Percentiles rank a stretch among this genome's conserved stretches.
These are phyloP conservation scores for Elephas maximus DNA, from an alignment of 2,113 vertebrate species.

Conservation along the genomic window DNA sequence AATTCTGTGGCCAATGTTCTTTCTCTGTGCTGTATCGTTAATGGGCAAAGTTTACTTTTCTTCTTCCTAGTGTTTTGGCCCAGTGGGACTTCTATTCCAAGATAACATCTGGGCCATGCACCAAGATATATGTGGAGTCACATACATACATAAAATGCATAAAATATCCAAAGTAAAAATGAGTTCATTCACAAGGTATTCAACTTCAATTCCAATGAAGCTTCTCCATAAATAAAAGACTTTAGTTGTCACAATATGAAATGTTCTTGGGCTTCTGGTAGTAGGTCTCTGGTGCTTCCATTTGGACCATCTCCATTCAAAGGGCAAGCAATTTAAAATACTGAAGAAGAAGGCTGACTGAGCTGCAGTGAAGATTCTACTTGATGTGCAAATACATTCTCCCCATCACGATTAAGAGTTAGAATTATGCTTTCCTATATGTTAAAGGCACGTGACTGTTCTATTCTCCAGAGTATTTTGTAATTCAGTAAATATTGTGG, in stretches of 20 bases:
- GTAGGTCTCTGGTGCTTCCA: not conserved
- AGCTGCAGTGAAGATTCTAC: not conserved
- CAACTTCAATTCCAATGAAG: not conserved
- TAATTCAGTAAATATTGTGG: not conserved
- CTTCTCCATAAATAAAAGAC: conserved; percentile 6
- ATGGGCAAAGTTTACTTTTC: not conserved
- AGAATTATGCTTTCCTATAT: not conserved
- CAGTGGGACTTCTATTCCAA: not conserved
- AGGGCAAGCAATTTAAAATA: not conserved
- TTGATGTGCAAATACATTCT: not conserved
- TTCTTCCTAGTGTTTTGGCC: not conserved
- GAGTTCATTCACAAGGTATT: not conserved
- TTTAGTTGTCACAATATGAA: not conserved
- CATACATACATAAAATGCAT: not conserved
- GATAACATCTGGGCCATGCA: not conserved
- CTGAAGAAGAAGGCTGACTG: not conserved
- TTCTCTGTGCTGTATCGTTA: not conserved
- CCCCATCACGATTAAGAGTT: not conserved
- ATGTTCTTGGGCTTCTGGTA: not conserved
- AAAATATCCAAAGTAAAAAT: conserved; percentile 19
- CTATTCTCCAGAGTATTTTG: not conserved
- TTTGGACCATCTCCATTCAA: not conserved
- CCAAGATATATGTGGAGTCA: not conserved
- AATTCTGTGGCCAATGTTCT: not conserved
- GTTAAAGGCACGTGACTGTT: not conserved